Conservation (phyloP, 2,888 invertebrate genomes). For the Drosophila colorata region DNA sequence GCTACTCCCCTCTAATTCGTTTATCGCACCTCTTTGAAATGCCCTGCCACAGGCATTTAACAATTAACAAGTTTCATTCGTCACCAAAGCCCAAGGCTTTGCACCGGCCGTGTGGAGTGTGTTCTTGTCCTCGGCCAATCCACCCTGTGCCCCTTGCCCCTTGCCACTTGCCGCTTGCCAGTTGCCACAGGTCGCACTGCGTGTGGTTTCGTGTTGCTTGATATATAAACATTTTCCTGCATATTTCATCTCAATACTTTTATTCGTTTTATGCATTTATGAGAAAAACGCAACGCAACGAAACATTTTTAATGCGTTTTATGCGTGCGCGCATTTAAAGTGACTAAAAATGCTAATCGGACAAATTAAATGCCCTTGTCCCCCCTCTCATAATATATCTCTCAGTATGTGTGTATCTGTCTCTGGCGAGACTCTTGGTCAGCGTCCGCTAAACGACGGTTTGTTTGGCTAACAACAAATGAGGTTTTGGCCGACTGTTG, state of each 20-base stretch:
- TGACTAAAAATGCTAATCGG: conserved; percentile 79
- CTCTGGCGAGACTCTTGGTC: conserved; percentile 14
- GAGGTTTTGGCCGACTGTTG: conserved; percentile 30
- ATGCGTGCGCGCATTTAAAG: conserved; percentile 79
- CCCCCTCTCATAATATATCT: not conserved
- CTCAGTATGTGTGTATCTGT: conserved; percentile 9
- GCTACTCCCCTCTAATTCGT: conserved; percentile 17
- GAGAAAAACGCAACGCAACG: conserved; percentile 34
- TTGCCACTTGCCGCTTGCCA: conserved; percentile 3
- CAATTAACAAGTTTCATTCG: conserved; percentile 54
- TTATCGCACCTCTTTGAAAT: conserved; percentile 39
- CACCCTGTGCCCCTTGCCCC: conserved; percentile 15
- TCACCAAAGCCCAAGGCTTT: conserved; percentile 26
- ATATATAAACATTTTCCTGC: conserved; percentile 49
- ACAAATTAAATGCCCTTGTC: conserved; percentile 71
- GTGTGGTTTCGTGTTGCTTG: conserved; percentile 50
- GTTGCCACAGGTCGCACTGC: conserved; percentile 27
- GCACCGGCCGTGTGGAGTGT: not conserved
- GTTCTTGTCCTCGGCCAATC: conserved; percentile 13
- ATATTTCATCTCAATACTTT: conserved; percentile 61
- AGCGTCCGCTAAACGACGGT: conserved; percentile 70
- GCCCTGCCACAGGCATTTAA: conserved; percentile 30
- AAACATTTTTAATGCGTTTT: conserved; percentile 79
- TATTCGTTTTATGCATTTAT: conserved; percentile 48
- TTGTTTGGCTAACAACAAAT: conserved; percentile 67